Conservation (phyloP, 2,888 invertebrate species). For the Mesochorus sp. region DNA sequence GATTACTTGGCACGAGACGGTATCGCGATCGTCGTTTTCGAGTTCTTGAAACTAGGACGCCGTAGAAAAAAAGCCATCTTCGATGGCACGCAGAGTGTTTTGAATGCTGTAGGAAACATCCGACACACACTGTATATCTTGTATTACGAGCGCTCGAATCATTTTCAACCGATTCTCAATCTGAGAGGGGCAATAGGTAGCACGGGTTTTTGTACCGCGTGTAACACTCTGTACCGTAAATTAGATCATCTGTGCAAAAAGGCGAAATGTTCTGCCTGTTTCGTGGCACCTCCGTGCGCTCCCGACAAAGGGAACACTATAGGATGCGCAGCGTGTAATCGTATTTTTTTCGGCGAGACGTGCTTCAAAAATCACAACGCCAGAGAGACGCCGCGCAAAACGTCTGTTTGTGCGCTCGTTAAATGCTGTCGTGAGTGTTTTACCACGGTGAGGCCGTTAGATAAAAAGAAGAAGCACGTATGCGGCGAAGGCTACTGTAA, state of each 20-base stretch:
- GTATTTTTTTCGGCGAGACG: not conserved
- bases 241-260: not conserved
- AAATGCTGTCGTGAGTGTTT: constrained; percentile 2
- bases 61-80: constrained; percentile 1
- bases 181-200: not conserved
- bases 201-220: constrained; percentile 7
- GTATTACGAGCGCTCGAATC: constrained; percentile 24
- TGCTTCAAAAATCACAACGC: not conserved
- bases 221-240: not conserved
- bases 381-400: not conserved
- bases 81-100: not conserved
- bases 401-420: not conserved
- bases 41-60: constrained; percentile 3
- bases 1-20: constrained; percentile 46
- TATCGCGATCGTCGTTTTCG: constrained; percentile 10
- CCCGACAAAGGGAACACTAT: not conserved
- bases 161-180: constrained; percentile 26
- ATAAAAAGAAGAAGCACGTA: not conserved
- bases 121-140: constrained; percentile 7
- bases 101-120: not conserved
- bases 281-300: not conserved
- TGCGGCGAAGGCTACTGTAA: not conserved
- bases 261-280: constrained; percentile 6
- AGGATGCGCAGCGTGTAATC: not conserved
- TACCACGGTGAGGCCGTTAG: not conserved